Base-by-base conservation (phyloP, 2,888 invertebrate genomes). In the Embidobia sp. region DNA sequence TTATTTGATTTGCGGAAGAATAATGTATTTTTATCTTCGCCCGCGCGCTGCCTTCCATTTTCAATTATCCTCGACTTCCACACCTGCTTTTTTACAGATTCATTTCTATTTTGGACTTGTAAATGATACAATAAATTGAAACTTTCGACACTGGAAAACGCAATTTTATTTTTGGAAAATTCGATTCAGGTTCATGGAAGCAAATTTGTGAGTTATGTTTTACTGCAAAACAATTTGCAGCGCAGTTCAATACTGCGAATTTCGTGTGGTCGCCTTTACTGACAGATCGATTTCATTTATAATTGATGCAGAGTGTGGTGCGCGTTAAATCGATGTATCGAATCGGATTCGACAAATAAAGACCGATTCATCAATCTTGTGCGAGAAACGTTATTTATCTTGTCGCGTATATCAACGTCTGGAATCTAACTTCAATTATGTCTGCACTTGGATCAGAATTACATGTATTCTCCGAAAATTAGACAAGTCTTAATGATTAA, bases 251-350 rank as follows among this genome's bases (percentile, higher is more conserved):
- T n/a, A n/a, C n/a, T n/a, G n/a, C n/a, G n/a, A n/a, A n/a, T n/a
- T n/a, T n/a, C n/a, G n/a, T n/a, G n/a, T n/a, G n/a, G n/a, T n/a
- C n/a, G 55, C 31, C 80, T 74, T 73, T 79, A 80, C 79, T 79
- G 83, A 78, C 79, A 78, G 73, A 76, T 55, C 31, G 13, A 29
- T 55, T 53, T 82, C 84, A 84, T 86, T 84, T 84, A 85, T 87
- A 85, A 85, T 85, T 78, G 80, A 84, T 81, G 81, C 74, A 73
- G 72, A 75, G 80, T 70, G 75, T 73, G 80, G 77, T 78, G 63
- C 81, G 79, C 79, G 82, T 80, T 83, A 85, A 85, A 85, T 83
- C 83, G 83, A 84, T 83, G 83, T 85, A 86, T 85, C 86, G 85
- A 87, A 86, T 86, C 83, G 85, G 79, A 83, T 67, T 67, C 81